Conservation (phyloP, 2,797 vertebrate genomes). For the Vipera ursinii region DNA sequence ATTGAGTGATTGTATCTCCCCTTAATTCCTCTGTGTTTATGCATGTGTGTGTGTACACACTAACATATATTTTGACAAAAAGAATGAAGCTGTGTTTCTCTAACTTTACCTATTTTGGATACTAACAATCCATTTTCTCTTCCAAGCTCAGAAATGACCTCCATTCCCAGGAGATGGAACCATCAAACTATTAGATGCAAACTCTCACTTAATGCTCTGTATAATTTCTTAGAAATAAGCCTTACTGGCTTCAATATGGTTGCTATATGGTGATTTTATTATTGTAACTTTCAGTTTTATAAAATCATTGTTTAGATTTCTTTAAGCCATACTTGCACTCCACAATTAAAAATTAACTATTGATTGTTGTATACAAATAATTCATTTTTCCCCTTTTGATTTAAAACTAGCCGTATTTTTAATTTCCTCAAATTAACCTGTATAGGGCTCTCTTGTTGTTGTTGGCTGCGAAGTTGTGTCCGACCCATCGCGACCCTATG, state of each 20-base stretch:
- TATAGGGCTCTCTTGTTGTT: neutral
- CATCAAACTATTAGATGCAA: neutral
- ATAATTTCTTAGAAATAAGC: slow-evolving; percentile 6
- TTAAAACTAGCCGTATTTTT: slow-evolving; percentile 22
- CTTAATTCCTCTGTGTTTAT: neutral
- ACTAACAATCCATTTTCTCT: neutral
- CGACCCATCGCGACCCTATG: too few species aligned
- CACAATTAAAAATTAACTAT: neutral
- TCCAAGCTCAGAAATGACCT: neutral
- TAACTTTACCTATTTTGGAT: neutral
- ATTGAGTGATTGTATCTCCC: neutral
- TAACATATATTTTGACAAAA: neutral
- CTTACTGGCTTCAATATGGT: neutral
- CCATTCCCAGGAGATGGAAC: neutral
- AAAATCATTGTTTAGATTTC: slow-evolving; percentile 15
- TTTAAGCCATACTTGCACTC: slow-evolving; percentile 1
- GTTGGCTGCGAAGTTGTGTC: too few species aligned
- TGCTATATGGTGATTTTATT: neutral
- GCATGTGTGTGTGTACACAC: neutral
- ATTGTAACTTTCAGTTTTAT: neutral
- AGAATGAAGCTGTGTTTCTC: neutral
- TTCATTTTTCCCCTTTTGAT: neutral
- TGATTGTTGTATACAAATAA: slow-evolving; percentile 15
- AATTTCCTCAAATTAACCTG: neutral
- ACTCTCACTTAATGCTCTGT: neutral